Base-by-base conservation (phyloP, 2,888 invertebrate genomes). In the Lingula anatina region DNA sequence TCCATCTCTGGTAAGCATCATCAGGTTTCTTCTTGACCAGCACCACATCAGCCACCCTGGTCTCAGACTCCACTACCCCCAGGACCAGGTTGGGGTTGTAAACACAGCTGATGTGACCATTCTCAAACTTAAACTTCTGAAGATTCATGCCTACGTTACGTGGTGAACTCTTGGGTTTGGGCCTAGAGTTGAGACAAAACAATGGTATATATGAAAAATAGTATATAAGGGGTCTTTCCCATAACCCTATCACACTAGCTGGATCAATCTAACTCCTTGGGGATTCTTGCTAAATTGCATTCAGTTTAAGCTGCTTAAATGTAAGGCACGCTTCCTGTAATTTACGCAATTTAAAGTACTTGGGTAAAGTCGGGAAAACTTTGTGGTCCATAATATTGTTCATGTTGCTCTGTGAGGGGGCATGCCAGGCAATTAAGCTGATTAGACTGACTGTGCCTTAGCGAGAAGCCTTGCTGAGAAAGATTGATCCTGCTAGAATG, bases 1-100 rank as follows among this genome's bases (percentile, higher is more conserved):
- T 44, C 73, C 74, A 75, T 23, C 65, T 61, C 54, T 75, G 75
- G 47, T 60, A 57, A 49, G 73, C 61, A 53, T 74, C 71, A 45
- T 75, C 75, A 2, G 68, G 66, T 35, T 59, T 54, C 9, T 65
- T 58, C 46, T 68, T 71, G 37, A 63, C 66, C 28, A 75, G 60
- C 31, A 69, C 51, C 23, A 75, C 71, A 46, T 71, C 69, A 4
- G 59, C 59, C 5, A 61, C 56, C n/a, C 67, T 54, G 15, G 71
- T 66, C 41, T 74, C 73, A 1, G 59, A 57, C 41, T 71, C 69
- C 2, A 57, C 49, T 12, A 70, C 59, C 3, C 71, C 68, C 26
- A 75, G 62, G 0, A 75, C 76, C n/a, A 75, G 57, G 44, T 62
- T 60, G 15, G 54, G 52, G 50, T 73, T 67, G 27, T 55, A 48